Evolutionary conservation across 2,113 vertebrate species (phyloP).

Genomic region (Ceyx margarethae): DNA sequence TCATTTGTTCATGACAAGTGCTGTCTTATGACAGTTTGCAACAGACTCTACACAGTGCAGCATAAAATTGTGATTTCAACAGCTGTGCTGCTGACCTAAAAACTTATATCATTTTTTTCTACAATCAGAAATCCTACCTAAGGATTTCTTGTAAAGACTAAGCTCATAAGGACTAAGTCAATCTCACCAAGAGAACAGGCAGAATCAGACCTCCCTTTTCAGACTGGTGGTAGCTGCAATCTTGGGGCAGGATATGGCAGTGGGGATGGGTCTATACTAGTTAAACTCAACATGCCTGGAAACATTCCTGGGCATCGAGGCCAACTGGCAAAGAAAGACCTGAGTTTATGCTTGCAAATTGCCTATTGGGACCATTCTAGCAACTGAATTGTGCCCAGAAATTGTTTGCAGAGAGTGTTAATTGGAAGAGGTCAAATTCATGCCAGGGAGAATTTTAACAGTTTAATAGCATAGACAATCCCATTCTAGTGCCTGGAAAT

Average conservation of each 20-base stretch:
- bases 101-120: not conserved
- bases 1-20: not conserved
- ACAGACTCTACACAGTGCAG: not conserved
- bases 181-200: not conserved
- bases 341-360: not conserved
- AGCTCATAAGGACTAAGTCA: not conserved
- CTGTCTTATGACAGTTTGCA: not conserved
- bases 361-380: not conserved
- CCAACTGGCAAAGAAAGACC: slow-evolving; percentile 23
- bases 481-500: slow-evolving; percentile 34
- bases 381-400: slow-evolving; percentile 11
- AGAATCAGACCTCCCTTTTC: not conserved
- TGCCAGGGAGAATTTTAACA: slow-evolving; percentile 18
- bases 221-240: not conserved
- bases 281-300: slow-evolving; percentile 3
- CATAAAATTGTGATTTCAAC: not conserved
- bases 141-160: not conserved
- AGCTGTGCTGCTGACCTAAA: not conserved
- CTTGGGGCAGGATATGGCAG: not conserved
- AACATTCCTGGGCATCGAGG: slow-evolving; percentile 10
- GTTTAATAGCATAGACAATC: not conserved
- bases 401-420: slow-evolving; percentile 7
- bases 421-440: slow-evolving; percentile 39
- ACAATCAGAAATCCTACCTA: not conserved
- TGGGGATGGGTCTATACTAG: slow-evolving; percentile 21